Percentiles rank a stretch among this genome's conserved stretches.
Conservation (phyloP, 2,888 invertebrate species). For the Hedychridium roseum region DNA sequence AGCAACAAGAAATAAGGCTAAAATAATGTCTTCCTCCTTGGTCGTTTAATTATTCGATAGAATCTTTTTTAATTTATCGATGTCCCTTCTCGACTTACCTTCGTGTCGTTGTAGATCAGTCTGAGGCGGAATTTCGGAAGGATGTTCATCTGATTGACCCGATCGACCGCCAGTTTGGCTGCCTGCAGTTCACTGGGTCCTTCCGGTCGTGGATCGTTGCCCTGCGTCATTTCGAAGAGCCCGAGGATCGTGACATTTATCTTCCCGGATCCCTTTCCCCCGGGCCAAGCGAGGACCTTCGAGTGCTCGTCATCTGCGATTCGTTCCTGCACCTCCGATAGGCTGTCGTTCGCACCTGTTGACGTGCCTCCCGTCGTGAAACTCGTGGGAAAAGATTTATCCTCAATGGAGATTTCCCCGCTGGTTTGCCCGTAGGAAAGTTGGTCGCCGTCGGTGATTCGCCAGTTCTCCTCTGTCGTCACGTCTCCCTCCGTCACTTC, state of each 20-base stretch:
- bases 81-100: constrained; percentile 68
- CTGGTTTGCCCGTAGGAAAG: neutral
- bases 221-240: constrained; percentile 79
- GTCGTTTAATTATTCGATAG: neutral
- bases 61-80: neutral
- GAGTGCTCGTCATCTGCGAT: neutral
- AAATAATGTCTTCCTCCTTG: neutral
- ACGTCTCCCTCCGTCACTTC: constrained; percentile 14
- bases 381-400: too few species aligned
- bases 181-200: constrained; percentile 80
- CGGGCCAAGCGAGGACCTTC: constrained; percentile 5
- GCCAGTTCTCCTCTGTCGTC: constrained; percentile 16
- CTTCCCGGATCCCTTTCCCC: constrained; percentile 38
- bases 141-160: constrained; percentile 76
- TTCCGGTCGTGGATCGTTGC: constrained; percentile 71
- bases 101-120: constrained; percentile 84
- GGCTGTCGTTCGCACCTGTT: constrained; percentile 2
- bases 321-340: neutral
- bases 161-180: constrained; percentile 80
- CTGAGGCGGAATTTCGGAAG: constrained; percentile 79
- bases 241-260: constrained; percentile 76
- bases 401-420: too few species aligned
- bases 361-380: neutral
- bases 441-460: neutral
- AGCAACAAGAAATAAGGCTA: neutral